Conservation (phyloP, 37 sponge, comb jelly and placozoan species). For the Petrosia ficiformis region DNA sequence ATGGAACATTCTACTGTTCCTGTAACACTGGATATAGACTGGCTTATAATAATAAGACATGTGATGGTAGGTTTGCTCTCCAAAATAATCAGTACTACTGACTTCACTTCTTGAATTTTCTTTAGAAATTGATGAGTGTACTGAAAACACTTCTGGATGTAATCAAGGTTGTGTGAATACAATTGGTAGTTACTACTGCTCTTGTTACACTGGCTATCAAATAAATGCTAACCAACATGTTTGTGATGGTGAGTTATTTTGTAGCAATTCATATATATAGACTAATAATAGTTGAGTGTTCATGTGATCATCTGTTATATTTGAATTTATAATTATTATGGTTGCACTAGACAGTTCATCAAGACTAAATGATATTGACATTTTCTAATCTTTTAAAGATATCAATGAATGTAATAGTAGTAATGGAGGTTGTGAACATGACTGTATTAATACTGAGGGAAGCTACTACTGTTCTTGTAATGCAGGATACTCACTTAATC, state of each 20-base stretch:
- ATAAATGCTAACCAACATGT: constrained; percentile 3
- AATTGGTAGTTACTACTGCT: constrained; percentile 42
- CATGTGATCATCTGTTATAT: no score
- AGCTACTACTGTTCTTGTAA: constrained; percentile 12
- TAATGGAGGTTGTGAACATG: no score
- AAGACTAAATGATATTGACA: no score
- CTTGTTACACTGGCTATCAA: constrained; percentile 30
- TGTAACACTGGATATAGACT: constrained; percentile 26
- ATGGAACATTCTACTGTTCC: constrained; percentile 1
- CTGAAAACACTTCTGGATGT: background rate
- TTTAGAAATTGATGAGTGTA: constrained; percentile 47
- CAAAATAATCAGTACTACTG: background rate
- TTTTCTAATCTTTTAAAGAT: background rate
- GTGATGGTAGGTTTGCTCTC: constrained; percentile 28
- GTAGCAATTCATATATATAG: no score
- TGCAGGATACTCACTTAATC: constrained; percentile 12
- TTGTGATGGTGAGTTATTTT: constrained; percentile 8
- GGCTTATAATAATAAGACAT: background rate
- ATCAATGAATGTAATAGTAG: no score
- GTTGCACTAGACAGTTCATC: no score
- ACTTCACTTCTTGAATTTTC: background rate
- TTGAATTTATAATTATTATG: no score
- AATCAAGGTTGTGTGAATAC: constrained; percentile 21
- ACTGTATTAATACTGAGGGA: no score
- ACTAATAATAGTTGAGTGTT: no score